Conservation (phyloP, 30 jellyfish, hydroid and myxozoan species). For the Pelagia noctiluca region DNA sequence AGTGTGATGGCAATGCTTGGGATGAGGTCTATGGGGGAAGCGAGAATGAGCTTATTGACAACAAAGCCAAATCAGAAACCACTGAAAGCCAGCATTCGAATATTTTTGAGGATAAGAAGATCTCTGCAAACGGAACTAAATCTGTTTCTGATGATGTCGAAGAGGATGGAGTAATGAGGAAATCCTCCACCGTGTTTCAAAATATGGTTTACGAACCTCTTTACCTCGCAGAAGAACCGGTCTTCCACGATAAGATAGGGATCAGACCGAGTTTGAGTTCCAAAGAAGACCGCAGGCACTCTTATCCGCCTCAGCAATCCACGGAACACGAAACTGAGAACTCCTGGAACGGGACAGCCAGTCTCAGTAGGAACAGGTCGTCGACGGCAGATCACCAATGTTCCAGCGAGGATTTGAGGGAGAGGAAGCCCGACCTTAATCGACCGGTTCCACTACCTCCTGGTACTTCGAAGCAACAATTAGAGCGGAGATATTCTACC, state of each 20-base stretch:
- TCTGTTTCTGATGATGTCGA: neutral
- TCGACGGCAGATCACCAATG: neutral
- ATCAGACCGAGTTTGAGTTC: no score
- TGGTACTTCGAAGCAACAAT: conserved; percentile 27
- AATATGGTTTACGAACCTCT: conserved; percentile 3
- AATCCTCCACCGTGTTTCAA: neutral
- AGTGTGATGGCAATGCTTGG: no score
- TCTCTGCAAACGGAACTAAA: no score
- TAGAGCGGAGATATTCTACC: conserved; percentile 30
- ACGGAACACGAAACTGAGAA: neutral
- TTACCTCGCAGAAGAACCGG: neutral
- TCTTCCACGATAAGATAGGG: no score
- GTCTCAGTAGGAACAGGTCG: conserved; percentile 11
- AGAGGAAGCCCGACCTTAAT: conserved; percentile 26
- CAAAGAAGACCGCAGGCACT: conserved; percentile 33
- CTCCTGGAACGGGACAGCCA: conserved; percentile 4
- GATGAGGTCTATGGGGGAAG: no score
- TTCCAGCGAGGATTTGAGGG: neutral
- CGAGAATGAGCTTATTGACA: no score
- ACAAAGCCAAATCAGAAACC: no score
- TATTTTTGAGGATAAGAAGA: no score
- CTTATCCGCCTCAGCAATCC: conserved; percentile 10
- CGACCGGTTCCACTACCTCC: conserved; percentile 87
- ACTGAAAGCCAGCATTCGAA: no score
- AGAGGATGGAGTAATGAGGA: neutral